Percentiles rank a stretch among this genome's conserved stretches.
Evolutionary conservation across 2,888 invertebrate genomes (phyloP).

Genomic region (Stictocephala bisonia): DNA sequence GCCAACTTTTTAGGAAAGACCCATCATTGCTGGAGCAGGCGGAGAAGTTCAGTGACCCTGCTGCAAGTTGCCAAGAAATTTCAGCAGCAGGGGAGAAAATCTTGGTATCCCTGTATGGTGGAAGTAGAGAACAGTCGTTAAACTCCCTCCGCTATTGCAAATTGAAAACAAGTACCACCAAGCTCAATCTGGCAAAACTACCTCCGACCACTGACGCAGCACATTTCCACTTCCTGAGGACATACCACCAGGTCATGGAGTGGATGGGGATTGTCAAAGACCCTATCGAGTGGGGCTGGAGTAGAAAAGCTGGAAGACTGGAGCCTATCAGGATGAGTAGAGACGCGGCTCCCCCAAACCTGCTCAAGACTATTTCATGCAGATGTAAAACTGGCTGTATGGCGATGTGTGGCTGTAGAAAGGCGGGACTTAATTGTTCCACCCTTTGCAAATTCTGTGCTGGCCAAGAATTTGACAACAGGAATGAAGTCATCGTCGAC

Average conservation of each 20-base stretch:
- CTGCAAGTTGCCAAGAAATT: conserved; percentile 37
- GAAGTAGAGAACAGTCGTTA: conserved; percentile 29
- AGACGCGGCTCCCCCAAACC: too few relatives aligned
- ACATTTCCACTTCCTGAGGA: conserved; percentile 58
- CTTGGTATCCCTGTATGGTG: conserved; percentile 37
- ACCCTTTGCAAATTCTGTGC: too few relatives aligned
- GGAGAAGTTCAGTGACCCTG: conserved; percentile 22
- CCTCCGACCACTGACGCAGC: conserved; percentile 53
- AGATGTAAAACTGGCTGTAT: too few relatives aligned
- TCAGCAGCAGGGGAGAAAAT: conserved; percentile 43
- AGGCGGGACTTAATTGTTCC: too few relatives aligned
- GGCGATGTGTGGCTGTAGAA: too few relatives aligned
- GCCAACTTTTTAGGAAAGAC: conserved; percentile 33
- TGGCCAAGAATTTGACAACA: too few relatives aligned
- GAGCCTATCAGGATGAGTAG: conserved; percentile 4
- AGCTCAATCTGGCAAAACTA: conserved; percentile 42
- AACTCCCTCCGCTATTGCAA: conserved; percentile 32
- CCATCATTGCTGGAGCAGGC: conserved; percentile 30
- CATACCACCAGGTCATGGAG: conserved; percentile 57
- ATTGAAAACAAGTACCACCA: conserved; percentile 37
- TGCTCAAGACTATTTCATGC: too few relatives aligned
- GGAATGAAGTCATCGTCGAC: too few relatives aligned
- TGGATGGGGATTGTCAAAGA: conserved; percentile 56
- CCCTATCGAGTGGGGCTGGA: not conserved
- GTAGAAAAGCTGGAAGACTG: not conserved